Base-by-base conservation (phyloP, 2,888 invertebrate genomes). In the Hirtodrosophila histrioides region DNA sequence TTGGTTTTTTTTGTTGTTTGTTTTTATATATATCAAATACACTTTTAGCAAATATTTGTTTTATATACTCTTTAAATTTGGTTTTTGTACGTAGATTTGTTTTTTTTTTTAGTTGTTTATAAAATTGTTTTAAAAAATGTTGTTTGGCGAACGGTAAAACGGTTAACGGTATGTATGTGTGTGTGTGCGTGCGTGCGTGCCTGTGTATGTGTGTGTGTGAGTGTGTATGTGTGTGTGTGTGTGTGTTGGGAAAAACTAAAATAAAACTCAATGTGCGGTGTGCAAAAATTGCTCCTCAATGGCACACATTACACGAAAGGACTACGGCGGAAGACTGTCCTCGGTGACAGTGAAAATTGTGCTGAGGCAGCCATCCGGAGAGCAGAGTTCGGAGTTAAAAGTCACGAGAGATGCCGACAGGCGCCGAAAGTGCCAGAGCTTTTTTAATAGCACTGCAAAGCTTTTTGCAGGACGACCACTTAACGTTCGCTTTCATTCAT, bases 311-410 rank as follows among this genome's bases (percentile, higher is more conserved):
- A 83, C 88, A 82, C 86, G 78, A 86, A 86, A 89, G 88, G 82
- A 90, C 84, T 78, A 81, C 79, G 75, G 78, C 89, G 89, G 90
- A 89, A 89, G 90, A 89, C 89, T 89, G 81, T 73, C 70, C 69
- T 60, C 53, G 29, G 35, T 57, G 66, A 41, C 65, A 58, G 56
- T 56, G 54, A 73, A 79, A 80, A 65, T 67, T 66, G 57, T 64
- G 65, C 63, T 68, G 43, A 71, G 36, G 55, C 61, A 56, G 11
- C 49, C 45, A 39, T 6, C 11, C 41, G 48, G 39, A 39, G 45
- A 56, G 66, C 69, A 48, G 55, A 79, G 65, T 80, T 72, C 62
- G 65, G 49, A 83, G 77, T 69, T 73, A 69, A 69, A 63, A 80
- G 78, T 74, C 78, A 43, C 31, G 63, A 55, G 51, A 45, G 46